These are phyloP conservation scores for Scolopax mira DNA, from an alignment of 2,113 vertebrate genomes.

Conservation along the genomic window DNA sequence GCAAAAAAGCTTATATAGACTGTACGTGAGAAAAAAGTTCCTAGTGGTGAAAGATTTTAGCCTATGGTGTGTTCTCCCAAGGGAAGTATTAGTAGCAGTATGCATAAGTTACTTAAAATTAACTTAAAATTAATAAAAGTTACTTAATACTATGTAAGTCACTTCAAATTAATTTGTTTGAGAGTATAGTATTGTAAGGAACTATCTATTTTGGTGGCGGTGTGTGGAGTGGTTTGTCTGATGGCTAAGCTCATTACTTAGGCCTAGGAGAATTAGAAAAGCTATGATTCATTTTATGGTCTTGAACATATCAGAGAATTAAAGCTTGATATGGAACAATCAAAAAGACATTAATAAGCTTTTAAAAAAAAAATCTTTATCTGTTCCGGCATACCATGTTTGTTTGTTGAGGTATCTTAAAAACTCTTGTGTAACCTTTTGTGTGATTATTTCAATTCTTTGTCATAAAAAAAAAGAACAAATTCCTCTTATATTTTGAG, in stretches of 20 bases:
- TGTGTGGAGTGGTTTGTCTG: neutral
- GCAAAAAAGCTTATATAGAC: neutral
- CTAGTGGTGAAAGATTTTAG: neutral
- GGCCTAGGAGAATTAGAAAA: neutral
- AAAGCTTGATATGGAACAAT: neutral
- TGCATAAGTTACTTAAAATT: neutral
- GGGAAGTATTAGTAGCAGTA: neutral
- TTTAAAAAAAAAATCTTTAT: neutral
- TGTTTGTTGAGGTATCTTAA: neutral
- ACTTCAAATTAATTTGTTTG: neutral
- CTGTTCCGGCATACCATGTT: neutral
- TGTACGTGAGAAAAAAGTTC: neutral
- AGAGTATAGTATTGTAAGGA: neutral
- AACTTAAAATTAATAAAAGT: neutral
- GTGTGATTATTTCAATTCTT: fast-evolving
- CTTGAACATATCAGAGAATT: neutral
- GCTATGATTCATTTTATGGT: neutral
- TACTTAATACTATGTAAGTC: neutral
- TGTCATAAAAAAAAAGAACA: too few species aligned
- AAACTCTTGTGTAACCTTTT: neutral
- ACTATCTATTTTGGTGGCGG: neutral
- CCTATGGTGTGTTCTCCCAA: neutral
- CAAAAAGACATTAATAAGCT: neutral
- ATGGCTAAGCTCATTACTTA: neutral
- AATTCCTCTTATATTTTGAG: neutral